Base-by-base conservation (phyloP, 2,888 invertebrate genomes). In the Chirona hameri region DNA sequence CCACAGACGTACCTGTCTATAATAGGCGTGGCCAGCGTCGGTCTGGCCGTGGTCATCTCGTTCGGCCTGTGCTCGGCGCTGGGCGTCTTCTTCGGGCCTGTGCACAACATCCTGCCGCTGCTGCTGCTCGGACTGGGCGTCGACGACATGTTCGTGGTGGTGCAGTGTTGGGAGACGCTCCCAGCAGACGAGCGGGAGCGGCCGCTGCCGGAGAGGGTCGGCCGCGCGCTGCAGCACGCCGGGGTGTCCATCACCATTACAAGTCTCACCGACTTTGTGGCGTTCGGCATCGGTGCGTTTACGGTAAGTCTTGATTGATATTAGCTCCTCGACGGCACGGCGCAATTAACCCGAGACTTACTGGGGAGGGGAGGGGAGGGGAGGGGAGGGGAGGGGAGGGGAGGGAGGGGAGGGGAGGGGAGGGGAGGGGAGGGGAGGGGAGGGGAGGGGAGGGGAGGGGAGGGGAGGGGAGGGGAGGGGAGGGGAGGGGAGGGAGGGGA, bases 71-170 rank as follows among this genome's bases (percentile, higher is more conserved):
- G 94, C 86, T 93, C 94, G 0, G 87, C 92, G 15, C 87, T 93
- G 83, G 92, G 93, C 14, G 89, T 94, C 60, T 91, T 93, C 55
- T 95, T 93, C 87, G 94, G 95, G 0, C 95, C 95, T 0, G 92
- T 95, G 0, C 95, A 95, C 87, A 92, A 93, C 18, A 93, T 94
- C 24, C 88, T 95, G 84, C 95, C 95, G 12, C 95, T 95, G 88
- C 90, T 95, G 83, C 87, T 95, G 27, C 92, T 95, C 91, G 95
- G 95, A 84, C 90, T 94, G 85, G 90, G 91, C 86, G 92, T 95
- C 46, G 95, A 95, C 86, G 95, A 95, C 87, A 94, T 95, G 91
- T 95, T 95, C 88, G 94, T 95, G 0, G 93, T 95, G 89, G 91
- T 93, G 89, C 92, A 93, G 31, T 92, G 93, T 87, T 94, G 93